These are phyloP conservation scores for Crocallis elinguaria DNA, from an alignment of 2,888 invertebrate genomes.

Conservation along the genomic window DNA sequence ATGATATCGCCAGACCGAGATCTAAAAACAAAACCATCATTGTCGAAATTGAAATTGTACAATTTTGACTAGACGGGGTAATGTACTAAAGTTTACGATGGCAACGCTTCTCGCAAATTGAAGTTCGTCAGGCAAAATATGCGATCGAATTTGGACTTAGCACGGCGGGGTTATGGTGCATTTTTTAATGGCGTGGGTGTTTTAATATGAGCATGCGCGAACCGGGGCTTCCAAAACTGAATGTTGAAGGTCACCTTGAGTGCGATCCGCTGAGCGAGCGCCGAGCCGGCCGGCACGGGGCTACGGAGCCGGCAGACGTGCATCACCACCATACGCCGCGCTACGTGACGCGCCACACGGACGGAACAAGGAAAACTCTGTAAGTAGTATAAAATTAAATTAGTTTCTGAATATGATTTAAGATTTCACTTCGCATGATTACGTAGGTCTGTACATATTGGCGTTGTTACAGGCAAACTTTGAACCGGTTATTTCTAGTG, in stretches of 20 bases:
- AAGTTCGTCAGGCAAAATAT: conserved; percentile 44
- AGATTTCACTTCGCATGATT: too few species aligned
- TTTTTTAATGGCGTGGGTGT: conserved; percentile 42
- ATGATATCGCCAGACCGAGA: too few species aligned
- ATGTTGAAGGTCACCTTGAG: conserved; percentile 78
- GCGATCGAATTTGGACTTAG: conserved; percentile 42
- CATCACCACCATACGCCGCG: conserved; percentile 29
- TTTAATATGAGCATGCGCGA: conserved; percentile 71
- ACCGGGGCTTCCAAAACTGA: conserved; percentile 63
- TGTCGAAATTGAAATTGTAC: too few species aligned
- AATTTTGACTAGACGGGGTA: too few species aligned
- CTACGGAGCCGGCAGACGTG: conserved; percentile 35
- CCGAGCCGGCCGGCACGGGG: conserved; percentile 26
- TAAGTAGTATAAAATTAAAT: too few species aligned
- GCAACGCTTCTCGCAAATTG: conserved; percentile 22
- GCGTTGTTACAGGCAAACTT: too few species aligned
- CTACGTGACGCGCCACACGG: conserved; percentile 59
- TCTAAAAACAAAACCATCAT: too few species aligned
- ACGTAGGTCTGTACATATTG: too few species aligned
- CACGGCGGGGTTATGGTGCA: conserved; percentile 41
- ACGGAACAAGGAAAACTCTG: conserved; percentile 31
- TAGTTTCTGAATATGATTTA: too few species aligned
- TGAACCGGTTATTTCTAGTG: too few species aligned
- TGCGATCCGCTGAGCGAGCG: conserved; percentile 38
- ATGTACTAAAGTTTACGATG: conserved; percentile 4